Evolutionary conservation across 92 coral and sea anemone genomes (phyloP).

Genomic region (Parazoanthus darwini): DNA sequence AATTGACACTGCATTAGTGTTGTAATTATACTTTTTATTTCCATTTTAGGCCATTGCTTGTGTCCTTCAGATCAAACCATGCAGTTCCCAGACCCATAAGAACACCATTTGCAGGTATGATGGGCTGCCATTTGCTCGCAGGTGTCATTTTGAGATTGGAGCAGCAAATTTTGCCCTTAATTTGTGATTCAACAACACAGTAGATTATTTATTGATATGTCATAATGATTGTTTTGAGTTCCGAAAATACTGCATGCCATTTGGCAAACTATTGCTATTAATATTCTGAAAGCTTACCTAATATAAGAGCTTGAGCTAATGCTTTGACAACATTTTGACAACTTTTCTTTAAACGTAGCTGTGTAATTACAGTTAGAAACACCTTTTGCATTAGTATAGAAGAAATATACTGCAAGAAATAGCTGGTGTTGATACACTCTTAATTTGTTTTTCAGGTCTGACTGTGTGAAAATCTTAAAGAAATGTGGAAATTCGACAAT

Average conservation of each 20-base stretch:
- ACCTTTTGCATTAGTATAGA: background rate
- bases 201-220: no score
- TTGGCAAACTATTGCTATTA: no score
- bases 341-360: background rate
- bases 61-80: slow-evolving; percentile 91
- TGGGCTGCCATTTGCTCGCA: background rate
- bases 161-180: no score
- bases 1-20: background rate
- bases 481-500: slow-evolving; percentile 81
- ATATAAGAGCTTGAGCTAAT: no score
- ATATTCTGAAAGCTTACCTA: no score
- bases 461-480: slow-evolving; percentile 81
- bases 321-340: no score
- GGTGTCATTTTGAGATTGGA: background rate
- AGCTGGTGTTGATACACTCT: background rate
- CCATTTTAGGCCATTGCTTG: slow-evolving; percentile 90
- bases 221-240: no score
- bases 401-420: background rate
- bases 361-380: background rate
- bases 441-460: slow-evolving; percentile 65
- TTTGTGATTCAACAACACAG: background rate
- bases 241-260: no score
- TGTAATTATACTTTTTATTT: background rate
- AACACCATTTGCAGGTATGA: slow-evolving; percentile 92
- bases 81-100: slow-evolving; percentile 86